phyloP scores from a whole-genome alignment of 2,888 invertebrate genomes.

The Steinernema scapterisci region DNA sequence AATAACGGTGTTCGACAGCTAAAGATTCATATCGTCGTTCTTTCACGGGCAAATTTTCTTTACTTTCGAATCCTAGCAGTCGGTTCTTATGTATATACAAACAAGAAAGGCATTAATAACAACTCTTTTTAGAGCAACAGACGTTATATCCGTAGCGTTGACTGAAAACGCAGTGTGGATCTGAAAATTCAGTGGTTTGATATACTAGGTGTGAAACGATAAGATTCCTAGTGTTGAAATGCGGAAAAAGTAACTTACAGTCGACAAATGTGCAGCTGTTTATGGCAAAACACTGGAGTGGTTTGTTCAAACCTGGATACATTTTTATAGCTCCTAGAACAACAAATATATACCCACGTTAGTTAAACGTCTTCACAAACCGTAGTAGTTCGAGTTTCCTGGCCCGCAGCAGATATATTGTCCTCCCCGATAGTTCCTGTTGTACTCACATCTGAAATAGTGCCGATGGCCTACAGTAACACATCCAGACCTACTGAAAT shows the following conservation, averaged over 20 bases:
- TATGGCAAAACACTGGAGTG: conserved; percentile 46
- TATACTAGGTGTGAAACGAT: too few relatives aligned
- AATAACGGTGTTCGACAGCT: too few relatives aligned
- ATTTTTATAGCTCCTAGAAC: conserved; percentile 47
- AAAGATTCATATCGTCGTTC: too few relatives aligned
- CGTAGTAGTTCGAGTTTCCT: conserved; percentile 32
- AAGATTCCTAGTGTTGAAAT: too few relatives aligned
- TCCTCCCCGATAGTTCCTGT: conserved; percentile 38
- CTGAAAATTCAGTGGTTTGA: too few relatives aligned
- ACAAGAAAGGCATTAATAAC: neutral
- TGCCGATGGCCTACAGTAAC: neutral
- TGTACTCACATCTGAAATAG: conserved; percentile 43
- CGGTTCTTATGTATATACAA: neutral
- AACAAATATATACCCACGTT: neutral
- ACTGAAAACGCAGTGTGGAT: conserved; percentile 49
- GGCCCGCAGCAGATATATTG: conserved; percentile 50
- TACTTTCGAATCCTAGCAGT: too few relatives aligned
- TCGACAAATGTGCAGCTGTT: conserved; percentile 53
- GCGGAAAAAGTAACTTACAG: conserved; percentile 29
- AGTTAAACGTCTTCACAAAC: too few relatives aligned
- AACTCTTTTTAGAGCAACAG: conserved; percentile 38
- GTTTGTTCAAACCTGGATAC: conserved; percentile 47
- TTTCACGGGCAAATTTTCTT: too few relatives aligned
- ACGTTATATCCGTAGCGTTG: conserved; percentile 48
- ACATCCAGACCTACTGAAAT: conserved; percentile 34